Evolutionary conservation across 2,797 vertebrate species (phyloP).

Genomic region (Strix occidentalis): DNA sequence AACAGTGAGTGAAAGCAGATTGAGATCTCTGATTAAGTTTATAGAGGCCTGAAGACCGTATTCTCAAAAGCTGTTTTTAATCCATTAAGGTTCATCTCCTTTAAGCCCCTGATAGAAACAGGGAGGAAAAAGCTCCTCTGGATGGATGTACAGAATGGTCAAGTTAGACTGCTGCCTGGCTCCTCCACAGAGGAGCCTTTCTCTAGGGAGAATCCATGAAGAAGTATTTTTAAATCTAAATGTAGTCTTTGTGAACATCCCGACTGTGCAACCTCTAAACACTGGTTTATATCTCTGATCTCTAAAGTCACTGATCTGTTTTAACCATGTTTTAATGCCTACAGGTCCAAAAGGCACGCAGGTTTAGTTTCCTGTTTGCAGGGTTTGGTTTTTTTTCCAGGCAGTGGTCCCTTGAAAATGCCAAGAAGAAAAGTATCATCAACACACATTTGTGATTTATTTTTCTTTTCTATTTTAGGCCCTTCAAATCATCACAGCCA

Average conservation of each 20-base stretch:
- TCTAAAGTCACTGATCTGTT: not conserved
- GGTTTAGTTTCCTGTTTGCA: not conserved
- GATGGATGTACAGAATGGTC: not conserved
- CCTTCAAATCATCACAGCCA: conserved; percentile 96
- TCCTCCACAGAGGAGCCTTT: not conserved
- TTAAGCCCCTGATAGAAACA: not conserved
- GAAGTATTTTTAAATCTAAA: not conserved
- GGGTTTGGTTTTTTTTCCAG: not conserved
- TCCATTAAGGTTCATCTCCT: not conserved
- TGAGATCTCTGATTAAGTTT: not conserved
- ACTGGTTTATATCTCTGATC: not conserved
- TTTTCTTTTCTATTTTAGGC: conserved; percentile 76
- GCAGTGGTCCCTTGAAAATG: not conserved
- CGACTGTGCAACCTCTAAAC: not conserved
- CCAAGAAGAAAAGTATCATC: not conserved
- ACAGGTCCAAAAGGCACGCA: not conserved
- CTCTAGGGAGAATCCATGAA: not conserved
- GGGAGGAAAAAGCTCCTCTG: not conserved
- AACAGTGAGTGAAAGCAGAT: not conserved
- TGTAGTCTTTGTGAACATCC: not conserved
- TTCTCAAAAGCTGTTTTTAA: not conserved
- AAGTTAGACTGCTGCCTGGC: not conserved
- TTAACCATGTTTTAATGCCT: not conserved
- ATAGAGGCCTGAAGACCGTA: not conserved
- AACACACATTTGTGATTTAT: not conserved